Base-by-base conservation (phyloP, 1,140 invertebrate genomes). In the Andrena cerasifolii region DNA sequence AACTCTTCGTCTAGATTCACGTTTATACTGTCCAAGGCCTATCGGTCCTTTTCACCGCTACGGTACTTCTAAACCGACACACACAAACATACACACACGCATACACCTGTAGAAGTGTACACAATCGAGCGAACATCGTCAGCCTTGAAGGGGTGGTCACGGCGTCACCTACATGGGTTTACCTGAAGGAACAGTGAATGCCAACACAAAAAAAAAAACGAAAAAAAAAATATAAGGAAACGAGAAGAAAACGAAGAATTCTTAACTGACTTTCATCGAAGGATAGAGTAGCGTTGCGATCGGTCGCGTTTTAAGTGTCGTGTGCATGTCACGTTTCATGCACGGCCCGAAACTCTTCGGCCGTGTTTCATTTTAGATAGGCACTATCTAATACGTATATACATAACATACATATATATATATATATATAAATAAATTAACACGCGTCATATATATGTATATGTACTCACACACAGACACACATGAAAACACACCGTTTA, bases 291-390 rank as follows among this genome's bases (percentile, higher is more conserved):
- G 71, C 74, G 33, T 79, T 74, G 78, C 83, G 85, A 83, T 66
- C 71, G 82, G 78, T 85, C 12, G 77, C 70, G 78, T 79, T 40
- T 76, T 87, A 88, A 79, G 68, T 79, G 83, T 86, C 65, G 78
- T 80, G 68, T 85, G 81, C 70, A 83, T 89, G 88, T 83, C 76
- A 85, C 78, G 54, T 87, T 86, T 75, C 76, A 68, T 72, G 82
- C 78, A 65, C 80, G 74, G 83, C 43, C 26, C 40, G 67, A 78
- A 53, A 31, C 40, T 67, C 67, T 82, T 61, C 62, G 77, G 66
- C 80, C 65, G 73, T 84, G 79, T 67, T 75, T 82, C 81, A 86
- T 84, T 61, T 89, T 76, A 88, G 81, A 82, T 87, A 89, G 82
- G 80, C 63, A 88, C 81, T 88, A 83, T 83, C 77, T 74, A 79